These are phyloP conservation scores for Mesembrinibis cayennensis DNA, from an alignment of 2,113 vertebrate species.

Conservation along the genomic window DNA sequence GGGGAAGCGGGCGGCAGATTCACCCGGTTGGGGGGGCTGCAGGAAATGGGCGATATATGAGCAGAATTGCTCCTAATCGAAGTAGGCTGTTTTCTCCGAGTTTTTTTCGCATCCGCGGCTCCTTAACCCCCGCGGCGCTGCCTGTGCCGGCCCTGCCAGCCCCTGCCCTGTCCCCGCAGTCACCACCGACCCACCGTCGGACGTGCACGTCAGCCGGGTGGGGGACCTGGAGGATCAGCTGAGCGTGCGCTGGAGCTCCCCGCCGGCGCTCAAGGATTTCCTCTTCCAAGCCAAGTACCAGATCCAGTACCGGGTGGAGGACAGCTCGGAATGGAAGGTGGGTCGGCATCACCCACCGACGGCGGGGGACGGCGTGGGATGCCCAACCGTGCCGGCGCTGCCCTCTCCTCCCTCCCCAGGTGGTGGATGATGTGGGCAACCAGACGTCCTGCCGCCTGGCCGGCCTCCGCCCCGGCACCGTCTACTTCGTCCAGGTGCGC, in stretches of 20 bases:
- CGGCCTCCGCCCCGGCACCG: slow-evolving; percentile 89
- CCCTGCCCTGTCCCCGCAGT: slow-evolving; percentile 71
- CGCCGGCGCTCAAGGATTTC: slow-evolving; percentile 90
- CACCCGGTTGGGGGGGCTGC: neutral
- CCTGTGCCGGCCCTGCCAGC: neutral
- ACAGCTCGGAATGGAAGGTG: slow-evolving; percentile 95
- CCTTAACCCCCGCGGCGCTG: slow-evolving; percentile 51
- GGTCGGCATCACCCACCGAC: fast-evolving
- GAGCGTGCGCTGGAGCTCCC: slow-evolving; percentile 90
- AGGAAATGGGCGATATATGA: slow-evolving; percentile 67
- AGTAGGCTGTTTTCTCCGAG: slow-evolving; percentile 52
- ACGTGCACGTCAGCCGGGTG: slow-evolving; percentile 89
- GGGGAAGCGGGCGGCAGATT: neutral
- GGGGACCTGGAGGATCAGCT: slow-evolving; percentile 94
- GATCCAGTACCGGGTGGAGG: slow-evolving; percentile 95
- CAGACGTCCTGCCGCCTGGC: slow-evolving; percentile 94
- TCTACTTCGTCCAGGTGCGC: slow-evolving; percentile 97
- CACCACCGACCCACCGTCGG: slow-evolving; percentile 89
- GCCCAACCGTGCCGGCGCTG: fast-evolving
- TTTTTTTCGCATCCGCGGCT: neutral
- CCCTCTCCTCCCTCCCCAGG: slow-evolving; percentile 67
- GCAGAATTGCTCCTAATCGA: slow-evolving; percentile 73
- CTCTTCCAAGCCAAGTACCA: slow-evolving; percentile 98
- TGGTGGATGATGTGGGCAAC: slow-evolving; percentile 95
- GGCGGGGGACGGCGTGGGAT: fast-evolving